Evolutionary conservation across 2,113 vertebrate genomes (phyloP).

Genomic region (Rhinoptilus africanus): DNA sequence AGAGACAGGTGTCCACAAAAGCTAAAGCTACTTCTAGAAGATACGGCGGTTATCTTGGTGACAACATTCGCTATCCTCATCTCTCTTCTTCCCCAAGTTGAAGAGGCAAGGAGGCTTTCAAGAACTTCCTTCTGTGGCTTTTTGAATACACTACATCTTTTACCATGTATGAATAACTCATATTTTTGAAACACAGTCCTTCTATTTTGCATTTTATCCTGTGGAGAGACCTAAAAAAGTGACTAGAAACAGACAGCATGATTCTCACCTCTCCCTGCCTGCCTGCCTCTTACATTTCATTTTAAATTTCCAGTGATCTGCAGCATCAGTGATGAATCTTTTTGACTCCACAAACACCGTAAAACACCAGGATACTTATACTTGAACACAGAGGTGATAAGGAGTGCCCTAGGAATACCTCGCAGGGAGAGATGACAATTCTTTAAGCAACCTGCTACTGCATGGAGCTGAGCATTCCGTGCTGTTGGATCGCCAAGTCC

Average conservation of each 20-base stretch:
- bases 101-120: neutral
- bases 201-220: neutral
- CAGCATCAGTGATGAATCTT: neutral
- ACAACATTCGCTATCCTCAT: neutral
- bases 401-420: neutral
- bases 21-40: neutral
- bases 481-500: neutral
- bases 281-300: neutral
- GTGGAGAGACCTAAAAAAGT: neutral
- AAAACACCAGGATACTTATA: neutral
- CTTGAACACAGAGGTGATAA: neutral
- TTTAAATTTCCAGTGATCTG: neutral
- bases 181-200: neutral
- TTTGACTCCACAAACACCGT: neutral
- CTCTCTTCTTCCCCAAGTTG: neutral
- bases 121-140: neutral
- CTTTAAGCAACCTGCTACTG: neutral
- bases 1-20: neutral
- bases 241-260: neutral
- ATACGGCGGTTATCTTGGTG: rapidly evolving
- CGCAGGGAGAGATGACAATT: neutral
- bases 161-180: neutral
- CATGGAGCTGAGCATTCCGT: rapidly evolving
- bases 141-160: neutral
- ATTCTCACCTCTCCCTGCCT: neutral